These are phyloP conservation scores for Caenorhabditis zanzibari DNA, from an alignment of 2,888 invertebrate species.

Conservation along the genomic window DNA sequence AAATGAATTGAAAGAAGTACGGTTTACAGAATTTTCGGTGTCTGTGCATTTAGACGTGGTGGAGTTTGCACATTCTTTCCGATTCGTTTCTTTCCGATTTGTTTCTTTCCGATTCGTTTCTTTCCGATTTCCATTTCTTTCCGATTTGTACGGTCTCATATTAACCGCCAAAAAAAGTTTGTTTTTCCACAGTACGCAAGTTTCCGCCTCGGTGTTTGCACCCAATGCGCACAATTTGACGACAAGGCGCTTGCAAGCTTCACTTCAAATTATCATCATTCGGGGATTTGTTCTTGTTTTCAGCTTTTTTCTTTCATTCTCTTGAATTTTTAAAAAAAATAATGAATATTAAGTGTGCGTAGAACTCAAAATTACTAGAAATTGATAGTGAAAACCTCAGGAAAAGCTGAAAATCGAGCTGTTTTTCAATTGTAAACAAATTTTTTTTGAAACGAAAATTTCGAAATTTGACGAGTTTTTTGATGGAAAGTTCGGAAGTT, in stretches of 20 bases:
- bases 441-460: not conserved
- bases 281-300: not conserved
- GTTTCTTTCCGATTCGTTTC: too few relatives aligned
- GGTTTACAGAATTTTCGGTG: too few relatives aligned
- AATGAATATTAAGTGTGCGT: not conserved
- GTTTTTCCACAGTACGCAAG: conserved; percentile 5
- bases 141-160: too few relatives aligned
- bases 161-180: not conserved
- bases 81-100: too few relatives aligned
- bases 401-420: too few relatives aligned
- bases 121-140: too few relatives aligned
- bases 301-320: not conserved
- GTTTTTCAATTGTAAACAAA: not conserved
- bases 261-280: conserved; percentile 28
- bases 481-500: too few relatives aligned
- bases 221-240: not conserved
- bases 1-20: too few relatives aligned
- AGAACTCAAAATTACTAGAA: not conserved
- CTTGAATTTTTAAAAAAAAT: not conserved
- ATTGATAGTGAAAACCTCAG: not conserved
- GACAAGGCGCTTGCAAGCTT: not conserved
- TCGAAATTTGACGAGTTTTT: too few relatives aligned
- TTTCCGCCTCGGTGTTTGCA: conserved; percentile 22
- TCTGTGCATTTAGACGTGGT: too few relatives aligned
- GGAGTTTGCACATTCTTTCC: too few relatives aligned